phyloP scores from a whole-genome alignment of 2,888 invertebrate genomes.

The Rotaria macrura region DNA sequence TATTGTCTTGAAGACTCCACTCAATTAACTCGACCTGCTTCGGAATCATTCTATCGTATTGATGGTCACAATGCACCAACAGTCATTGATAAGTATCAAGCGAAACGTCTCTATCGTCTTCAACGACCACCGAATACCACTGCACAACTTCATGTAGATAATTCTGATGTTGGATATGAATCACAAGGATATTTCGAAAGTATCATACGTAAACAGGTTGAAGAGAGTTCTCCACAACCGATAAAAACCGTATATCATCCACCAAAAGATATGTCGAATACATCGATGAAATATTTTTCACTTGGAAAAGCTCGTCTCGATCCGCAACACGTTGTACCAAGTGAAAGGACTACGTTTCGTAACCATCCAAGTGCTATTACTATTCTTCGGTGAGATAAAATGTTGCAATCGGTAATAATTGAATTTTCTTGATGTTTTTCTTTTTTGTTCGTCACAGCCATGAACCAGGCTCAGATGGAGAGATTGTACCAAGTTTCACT shows the following conservation, averaged over 20 bases:
- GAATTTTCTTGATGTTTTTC: not conserved
- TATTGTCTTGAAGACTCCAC: slow-evolving; percentile 7
- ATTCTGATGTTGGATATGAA: not conserved
- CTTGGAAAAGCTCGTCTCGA: slow-evolving; percentile 26
- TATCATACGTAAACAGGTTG: not conserved
- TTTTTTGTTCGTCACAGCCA: not conserved
- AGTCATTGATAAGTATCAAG: not conserved
- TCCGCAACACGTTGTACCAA: slow-evolving; percentile 24
- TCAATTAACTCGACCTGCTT: not conserved
- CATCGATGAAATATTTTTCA: not conserved
- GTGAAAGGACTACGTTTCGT: slow-evolving; percentile 19
- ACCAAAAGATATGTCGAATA: not conserved
- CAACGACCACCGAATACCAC: not conserved
- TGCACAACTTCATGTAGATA: not conserved
- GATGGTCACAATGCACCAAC: not conserved
- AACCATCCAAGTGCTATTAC: slow-evolving; percentile 17
- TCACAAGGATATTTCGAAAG: not conserved
- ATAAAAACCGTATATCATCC: not conserved
- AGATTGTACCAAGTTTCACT: not conserved
- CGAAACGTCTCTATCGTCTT: slow-evolving; percentile 9
- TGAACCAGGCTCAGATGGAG: not conserved
- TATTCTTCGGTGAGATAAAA: not conserved
- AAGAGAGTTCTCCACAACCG: not conserved
- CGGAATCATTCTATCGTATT: not conserved
- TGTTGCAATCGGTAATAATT: not conserved